Conservation (phyloP, 2,797 vertebrate genomes). For the Phrynocephalus vlangalii region DNA sequence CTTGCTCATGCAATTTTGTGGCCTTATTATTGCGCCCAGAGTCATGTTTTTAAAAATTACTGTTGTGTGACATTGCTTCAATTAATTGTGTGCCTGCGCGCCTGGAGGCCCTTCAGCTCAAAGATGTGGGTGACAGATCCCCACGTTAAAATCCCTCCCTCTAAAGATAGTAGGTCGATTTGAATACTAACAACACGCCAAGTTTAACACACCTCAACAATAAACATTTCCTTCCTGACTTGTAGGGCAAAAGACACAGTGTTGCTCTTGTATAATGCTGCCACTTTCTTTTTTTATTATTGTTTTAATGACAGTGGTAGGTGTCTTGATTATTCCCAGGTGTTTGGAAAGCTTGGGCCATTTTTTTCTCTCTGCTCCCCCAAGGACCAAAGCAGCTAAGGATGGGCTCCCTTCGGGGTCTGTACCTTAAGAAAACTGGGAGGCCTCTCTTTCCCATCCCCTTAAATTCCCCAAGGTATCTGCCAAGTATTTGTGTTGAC, state of each 20-base stretch:
- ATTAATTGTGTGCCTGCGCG: conserved; percentile 67
- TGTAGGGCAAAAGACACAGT: conserved; percentile 73
- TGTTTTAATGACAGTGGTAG: conserved; percentile 76
- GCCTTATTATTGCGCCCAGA: neutral
- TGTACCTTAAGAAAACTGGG: conserved; percentile 80
- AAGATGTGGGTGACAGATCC: conserved; percentile 64
- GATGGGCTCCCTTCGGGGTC: conserved; percentile 79
- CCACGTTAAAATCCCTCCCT: conserved; percentile 67
- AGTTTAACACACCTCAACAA: conserved; percentile 78
- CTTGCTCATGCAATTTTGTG: neutral
- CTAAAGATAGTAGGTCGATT: conserved; percentile 75
- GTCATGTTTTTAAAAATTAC: conserved; percentile 59
- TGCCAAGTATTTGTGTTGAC: conserved; percentile 82
- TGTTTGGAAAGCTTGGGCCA: conserved; percentile 70
- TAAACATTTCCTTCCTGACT: conserved; percentile 81
- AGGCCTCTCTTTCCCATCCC: conserved; percentile 76
- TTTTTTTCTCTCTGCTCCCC: conserved; percentile 65
- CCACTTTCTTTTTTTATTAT: conserved; percentile 64
- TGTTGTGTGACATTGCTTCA: conserved; percentile 65
- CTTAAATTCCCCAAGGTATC: conserved; percentile 81
- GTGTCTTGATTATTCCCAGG: conserved; percentile 79
- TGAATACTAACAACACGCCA: conserved; percentile 81
- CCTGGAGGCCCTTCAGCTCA: conserved; percentile 61
- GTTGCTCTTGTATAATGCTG: conserved; percentile 72
- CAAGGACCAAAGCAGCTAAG: conserved; percentile 75